Evolutionary conservation across 2,113 vertebrate species (phyloP).

Genomic region (Cromileptes altivelis): DNA sequence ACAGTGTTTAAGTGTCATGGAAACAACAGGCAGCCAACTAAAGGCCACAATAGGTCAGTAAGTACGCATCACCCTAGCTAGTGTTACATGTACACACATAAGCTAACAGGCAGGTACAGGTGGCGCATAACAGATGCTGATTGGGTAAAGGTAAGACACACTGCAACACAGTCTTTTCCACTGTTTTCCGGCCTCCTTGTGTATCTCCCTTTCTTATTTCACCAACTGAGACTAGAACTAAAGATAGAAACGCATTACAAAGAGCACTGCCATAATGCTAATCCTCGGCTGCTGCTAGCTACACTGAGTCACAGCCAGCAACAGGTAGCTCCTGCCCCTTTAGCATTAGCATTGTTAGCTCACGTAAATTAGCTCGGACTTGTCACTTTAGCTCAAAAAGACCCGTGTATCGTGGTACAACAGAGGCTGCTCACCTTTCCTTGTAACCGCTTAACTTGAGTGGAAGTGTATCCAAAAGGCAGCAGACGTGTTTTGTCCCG

Average conservation of each 20-base stretch:
- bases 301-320: conserved; percentile 47
- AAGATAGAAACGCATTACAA: conserved; percentile 34
- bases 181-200: background rate
- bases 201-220: background rate
- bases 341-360: conserved; percentile 56
- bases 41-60: background rate
- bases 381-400: background rate
- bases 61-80: background rate
- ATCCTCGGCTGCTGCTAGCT: conserved; percentile 41
- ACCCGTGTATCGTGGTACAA: fast-evolving
- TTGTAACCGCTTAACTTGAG: background rate
- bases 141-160: background rate
- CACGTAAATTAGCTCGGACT: conserved; percentile 7
- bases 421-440: conserved; percentile 37
- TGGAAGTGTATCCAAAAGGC: background rate
- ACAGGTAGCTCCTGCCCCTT: conserved; percentile 71
- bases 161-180: background rate
- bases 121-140: background rate
- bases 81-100: too few relatives aligned
- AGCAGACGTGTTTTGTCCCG: background rate
- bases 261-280: conserved; percentile 30
- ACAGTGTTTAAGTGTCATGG: background rate
- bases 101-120: conserved; percentile 26
- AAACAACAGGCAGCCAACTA: background rate
- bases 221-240: background rate